Conservation (phyloP, 2,113 vertebrate species). For the Scolopax mira region DNA sequence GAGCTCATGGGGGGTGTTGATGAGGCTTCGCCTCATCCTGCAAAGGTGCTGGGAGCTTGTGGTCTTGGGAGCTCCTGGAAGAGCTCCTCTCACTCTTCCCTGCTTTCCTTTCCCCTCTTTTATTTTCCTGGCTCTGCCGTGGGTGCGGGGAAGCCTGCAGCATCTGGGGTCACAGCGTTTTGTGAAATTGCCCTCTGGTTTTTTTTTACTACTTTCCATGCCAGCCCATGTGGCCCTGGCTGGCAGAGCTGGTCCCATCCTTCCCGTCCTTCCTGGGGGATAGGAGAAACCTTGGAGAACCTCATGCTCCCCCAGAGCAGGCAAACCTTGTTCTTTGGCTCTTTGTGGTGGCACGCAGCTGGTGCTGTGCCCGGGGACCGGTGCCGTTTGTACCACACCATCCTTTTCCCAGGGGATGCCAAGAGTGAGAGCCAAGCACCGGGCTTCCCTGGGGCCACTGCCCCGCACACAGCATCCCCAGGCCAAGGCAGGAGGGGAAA, state of each 20-base stretch:
- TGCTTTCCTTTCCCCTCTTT: neutral
- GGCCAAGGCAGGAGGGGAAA: neutral
- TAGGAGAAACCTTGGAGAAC: neutral
- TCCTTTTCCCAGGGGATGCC: neutral
- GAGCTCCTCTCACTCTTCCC: neutral
- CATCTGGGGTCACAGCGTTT: neutral
- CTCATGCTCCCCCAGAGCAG: neutral
- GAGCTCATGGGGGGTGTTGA: neutral
- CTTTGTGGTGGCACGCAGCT: neutral
- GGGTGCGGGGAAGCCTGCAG: neutral
- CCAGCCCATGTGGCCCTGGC: neutral
- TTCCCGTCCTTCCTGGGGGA: neutral
- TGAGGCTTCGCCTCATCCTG: neutral
- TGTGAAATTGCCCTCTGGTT: neutral
- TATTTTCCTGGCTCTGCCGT: neutral
- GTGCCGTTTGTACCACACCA: fast-evolving
- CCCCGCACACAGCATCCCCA: neutral
- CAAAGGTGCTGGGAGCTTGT: neutral
- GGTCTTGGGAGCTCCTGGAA: neutral
- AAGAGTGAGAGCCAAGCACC: fast-evolving
- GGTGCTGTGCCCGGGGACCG: fast-evolving
- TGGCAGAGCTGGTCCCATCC: neutral
- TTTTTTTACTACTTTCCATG: neutral
- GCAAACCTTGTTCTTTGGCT: fast-evolving
- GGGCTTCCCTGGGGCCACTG: neutral